Conservation (phyloP, 2,797 vertebrate species). For the Mycteria americana region DNA sequence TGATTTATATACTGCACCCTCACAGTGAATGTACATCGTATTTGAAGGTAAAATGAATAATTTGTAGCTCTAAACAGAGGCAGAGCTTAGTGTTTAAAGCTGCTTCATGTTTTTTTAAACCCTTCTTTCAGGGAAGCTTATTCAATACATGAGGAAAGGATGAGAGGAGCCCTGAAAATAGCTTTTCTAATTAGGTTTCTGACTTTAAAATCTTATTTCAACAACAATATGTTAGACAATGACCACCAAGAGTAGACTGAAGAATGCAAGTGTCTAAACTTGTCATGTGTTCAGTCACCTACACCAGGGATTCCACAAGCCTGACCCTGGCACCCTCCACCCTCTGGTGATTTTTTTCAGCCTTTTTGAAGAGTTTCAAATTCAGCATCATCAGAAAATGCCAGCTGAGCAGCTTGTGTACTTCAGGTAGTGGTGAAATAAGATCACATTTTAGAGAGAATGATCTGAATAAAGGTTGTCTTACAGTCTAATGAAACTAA, state of each 20-base stretch:
- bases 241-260: neutral
- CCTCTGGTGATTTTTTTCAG: neutral
- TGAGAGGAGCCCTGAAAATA: neutral
- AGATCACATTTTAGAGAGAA: neutral
- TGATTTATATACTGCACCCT: neutral
- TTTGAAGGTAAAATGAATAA: conserved; percentile 31
- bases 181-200: neutral
- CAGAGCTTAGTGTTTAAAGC: neutral
- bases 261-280: neutral
- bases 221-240: neutral
- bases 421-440: neutral
- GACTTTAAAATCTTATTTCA: neutral
- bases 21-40: neutral
- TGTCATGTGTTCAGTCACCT: rapidly evolving
- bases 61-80: neutral
- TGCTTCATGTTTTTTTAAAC: neutral
- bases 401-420: rapidly evolving
- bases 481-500: neutral
- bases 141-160: neutral
- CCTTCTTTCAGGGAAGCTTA: neutral
- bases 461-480: neutral
- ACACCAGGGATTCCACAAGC: neutral
- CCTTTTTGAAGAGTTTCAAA: neutral
- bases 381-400: neutral
- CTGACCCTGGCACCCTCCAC: neutral